Percentiles rank a stretch among this genome's conserved stretches.
phyloP scores from a whole-genome alignment of 2,113 vertebrate species.

The Melanocharis versteri region DNA sequence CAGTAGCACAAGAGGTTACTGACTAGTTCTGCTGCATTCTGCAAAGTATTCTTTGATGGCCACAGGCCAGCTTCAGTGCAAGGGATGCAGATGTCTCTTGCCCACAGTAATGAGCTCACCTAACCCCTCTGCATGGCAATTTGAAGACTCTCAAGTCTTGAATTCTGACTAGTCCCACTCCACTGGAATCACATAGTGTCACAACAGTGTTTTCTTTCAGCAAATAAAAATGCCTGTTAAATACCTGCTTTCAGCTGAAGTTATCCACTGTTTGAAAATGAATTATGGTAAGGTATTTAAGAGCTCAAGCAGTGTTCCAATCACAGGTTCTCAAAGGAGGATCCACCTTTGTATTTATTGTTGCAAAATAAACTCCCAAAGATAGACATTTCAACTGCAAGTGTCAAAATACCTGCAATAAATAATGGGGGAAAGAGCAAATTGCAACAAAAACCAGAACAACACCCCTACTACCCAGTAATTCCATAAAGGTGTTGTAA shows the following conservation, averaged over 20 bases:
- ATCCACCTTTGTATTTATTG: slow-evolving; percentile 9
- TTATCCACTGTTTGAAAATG: neutral
- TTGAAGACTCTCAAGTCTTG: neutral
- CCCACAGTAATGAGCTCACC: neutral
- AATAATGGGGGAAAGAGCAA: neutral
- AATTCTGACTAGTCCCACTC: neutral
- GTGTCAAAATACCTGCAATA: slow-evolving; percentile 2
- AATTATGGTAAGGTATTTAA: slow-evolving; percentile 17
- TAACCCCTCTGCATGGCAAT: neutral
- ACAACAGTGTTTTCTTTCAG: neutral
- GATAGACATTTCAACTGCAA: neutral
- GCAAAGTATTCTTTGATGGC: neutral
- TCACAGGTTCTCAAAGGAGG: neutral
- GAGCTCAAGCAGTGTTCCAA: neutral
- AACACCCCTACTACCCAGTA: neutral
- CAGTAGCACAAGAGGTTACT: neutral
- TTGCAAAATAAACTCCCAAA: slow-evolving; percentile 6
- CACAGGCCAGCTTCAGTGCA: neutral
- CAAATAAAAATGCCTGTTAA: neutral
- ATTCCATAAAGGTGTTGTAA: neutral
- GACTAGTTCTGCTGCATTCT: neutral
- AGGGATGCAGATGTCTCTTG: neutral
- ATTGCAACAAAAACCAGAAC: neutral
- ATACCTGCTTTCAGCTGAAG: neutral
- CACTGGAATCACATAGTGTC: neutral